phyloP scores from a whole-genome alignment of 2,113 vertebrate genomes.

The Sclerurus mexicanus region DNA sequence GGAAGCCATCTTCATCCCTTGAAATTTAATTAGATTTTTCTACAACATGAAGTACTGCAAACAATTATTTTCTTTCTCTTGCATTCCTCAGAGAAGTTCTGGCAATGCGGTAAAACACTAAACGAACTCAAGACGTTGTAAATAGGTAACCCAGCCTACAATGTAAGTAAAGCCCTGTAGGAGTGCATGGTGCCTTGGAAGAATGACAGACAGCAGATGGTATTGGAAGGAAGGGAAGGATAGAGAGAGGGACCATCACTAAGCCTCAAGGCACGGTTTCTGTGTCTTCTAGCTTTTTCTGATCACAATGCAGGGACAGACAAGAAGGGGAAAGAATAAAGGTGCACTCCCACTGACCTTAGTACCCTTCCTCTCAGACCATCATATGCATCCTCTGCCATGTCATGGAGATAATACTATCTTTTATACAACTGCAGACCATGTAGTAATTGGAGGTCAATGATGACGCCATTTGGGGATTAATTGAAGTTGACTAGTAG shows the following conservation, averaged over 20 bases:
- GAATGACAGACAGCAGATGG: background rate
- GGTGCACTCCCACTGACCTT: background rate
- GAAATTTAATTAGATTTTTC: slow-evolving; percentile 41
- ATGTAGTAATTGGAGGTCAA: background rate
- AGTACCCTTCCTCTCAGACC: background rate
- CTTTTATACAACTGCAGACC: background rate
- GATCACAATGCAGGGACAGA: background rate
- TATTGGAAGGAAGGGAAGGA: background rate
- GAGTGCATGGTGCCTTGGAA: background rate
- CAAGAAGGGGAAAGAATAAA: background rate
- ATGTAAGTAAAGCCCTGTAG: background rate
- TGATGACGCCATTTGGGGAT: background rate
- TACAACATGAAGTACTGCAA: background rate
- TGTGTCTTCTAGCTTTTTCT: background rate
- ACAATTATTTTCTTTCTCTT: background rate
- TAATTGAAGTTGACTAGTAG: background rate
- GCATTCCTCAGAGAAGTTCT: background rate
- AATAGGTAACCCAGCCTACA: background rate
- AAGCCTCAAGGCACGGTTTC: background rate
- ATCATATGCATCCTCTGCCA: background rate
- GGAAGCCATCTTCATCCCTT: background rate
- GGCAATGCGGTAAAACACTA: background rate
- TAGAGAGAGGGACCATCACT: background rate
- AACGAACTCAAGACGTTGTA: fast-evolving
- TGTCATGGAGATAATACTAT: background rate